A percentile compares a stretch with the other conserved stretches of the same genome.
These are phyloP conservation scores for Caenorhabditis panamensis DNA, from an alignment of 2,888 invertebrate species.

Conservation along the genomic window DNA sequence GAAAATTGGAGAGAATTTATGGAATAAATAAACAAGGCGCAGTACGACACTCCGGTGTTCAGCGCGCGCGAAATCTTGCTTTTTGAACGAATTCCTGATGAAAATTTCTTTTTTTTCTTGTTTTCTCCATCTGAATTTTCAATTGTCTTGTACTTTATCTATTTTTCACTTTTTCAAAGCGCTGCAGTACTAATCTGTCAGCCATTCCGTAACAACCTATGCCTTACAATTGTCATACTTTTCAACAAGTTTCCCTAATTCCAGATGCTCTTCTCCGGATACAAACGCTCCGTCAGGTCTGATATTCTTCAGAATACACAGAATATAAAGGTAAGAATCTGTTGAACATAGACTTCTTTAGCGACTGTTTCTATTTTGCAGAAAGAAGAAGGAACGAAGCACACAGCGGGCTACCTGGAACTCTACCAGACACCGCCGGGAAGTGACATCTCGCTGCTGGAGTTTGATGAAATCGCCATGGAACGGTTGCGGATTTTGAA, in stretches of 20 bases:
- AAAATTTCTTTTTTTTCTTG: not conserved
- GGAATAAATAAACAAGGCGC: constrained; percentile 18
- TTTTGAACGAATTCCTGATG: constrained; percentile 22
- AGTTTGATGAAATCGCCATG: constrained; percentile 77
- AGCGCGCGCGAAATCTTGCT: constrained; percentile 31
- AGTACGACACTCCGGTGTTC: constrained; percentile 36
- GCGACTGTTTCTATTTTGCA: no score
- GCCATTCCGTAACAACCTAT: no score
- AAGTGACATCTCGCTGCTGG: constrained; percentile 72
- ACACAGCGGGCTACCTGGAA: constrained; percentile 51
- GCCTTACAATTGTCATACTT: no score
- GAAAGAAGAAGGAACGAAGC: not conserved
- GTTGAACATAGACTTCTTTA: no score
- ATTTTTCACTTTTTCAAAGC: no score
- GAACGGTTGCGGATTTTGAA: constrained; percentile 73
- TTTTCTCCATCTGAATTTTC: not conserved
- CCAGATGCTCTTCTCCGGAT: not conserved
- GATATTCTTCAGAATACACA: not conserved
- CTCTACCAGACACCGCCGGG: constrained; percentile 73
- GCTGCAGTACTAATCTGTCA: no score
- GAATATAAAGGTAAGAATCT: not conserved
- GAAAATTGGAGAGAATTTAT: not conserved
- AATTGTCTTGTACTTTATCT: no score
- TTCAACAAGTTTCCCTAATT: no score
- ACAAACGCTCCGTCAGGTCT: no score